Base-by-base conservation (phyloP, 2,888 invertebrate species). In the Eilema sororculum region DNA sequence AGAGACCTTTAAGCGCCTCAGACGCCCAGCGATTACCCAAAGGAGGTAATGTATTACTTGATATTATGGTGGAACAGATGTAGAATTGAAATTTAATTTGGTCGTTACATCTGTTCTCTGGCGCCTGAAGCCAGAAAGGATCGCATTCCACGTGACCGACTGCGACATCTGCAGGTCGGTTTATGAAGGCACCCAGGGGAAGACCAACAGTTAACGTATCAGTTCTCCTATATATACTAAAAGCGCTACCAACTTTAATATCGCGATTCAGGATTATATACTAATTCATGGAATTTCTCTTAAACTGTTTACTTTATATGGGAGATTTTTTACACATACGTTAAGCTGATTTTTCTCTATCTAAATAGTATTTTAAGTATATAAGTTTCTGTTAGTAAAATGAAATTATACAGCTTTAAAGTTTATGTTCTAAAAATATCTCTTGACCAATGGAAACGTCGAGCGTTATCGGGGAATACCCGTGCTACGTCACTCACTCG, bases 1-100 rank as follows among this genome's bases (percentile, higher is more conserved):
- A 69, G 68, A 59, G 68, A 64, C 63, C 68, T 64, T 10, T 33
- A 67, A 46, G 64, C 68, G 68, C 68, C 46, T 58, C 61, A 59
- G 68, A 69, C 68, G 68, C 68, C 64, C n/a, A 0, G 46, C 68
- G 64, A 46, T 62, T 64, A 69, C 68, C 68, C 68, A 64, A 28
- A 58, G 64, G 63, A 46, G 60, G n/a, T n/a, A n/a, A 3, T 8
- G 12, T 13, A 13, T n/a, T 57, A 46, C 22, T 46, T 25, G 22
- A 8, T 24, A 0, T n/a, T 57, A 37, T 24, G 1, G 57, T 13
- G 13, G n/a, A 52, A n/a, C 52, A 52, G 52, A 52, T 16, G n/a
- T 52, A 37, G 10, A 12, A 52, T n/a, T n/a, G 9, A 52, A 20
- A n/a, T 52, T 20, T 0, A 8, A 52, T 52, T 37, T n/a, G 52